Base-by-base conservation (phyloP, 2,888 invertebrate genomes). In the Torymus auratus region DNA sequence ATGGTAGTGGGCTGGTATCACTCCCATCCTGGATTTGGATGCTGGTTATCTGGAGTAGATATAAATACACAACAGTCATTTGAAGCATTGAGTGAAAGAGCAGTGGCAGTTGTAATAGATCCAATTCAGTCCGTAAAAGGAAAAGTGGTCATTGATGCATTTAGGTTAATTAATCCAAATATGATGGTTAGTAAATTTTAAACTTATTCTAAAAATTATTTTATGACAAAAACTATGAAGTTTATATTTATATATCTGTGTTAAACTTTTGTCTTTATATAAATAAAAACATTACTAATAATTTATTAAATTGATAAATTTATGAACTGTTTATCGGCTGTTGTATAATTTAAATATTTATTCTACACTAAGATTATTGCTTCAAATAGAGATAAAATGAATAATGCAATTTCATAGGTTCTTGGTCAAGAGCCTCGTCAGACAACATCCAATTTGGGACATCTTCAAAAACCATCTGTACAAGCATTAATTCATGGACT, bases 1-100 rank as follows among this genome's bases (percentile, higher is more conserved):
- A 99, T 99, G 99, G 99, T 99, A 17, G 99, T 99, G 75, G 99
- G 98, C 84, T 95, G 95, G 95, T 99, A 99, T 91, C 99, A 99
- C 90, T 99, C 99, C 73, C 99, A 99, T 95, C 99, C 99, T 86
- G 99, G 99, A 55, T 99, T 99, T 92, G 99, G 99, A 61, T 99
- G 99, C 91, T 99, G 99, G 99, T 92, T 99, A 83, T 99, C 99
- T 13, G 99, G 98, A 62, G 99, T 99, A 13, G 99, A 99, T 91
- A 99, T 99, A 86, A 99, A 99, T 90, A 99, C 99, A 3, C 99
- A 99, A 91, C 99, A 99, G 91, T 99, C 98, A 78, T 99, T 99
- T 91, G 99, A 99, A 91, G 99, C 99, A 0, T 93, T 99, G 7
- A 98, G 98, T 50, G 99, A 99, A 90, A 93, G 99, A 88, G 99